Conservation (phyloP, 37 sponge, comb jelly and placozoan genomes). For the Geodia barretti region DNA sequence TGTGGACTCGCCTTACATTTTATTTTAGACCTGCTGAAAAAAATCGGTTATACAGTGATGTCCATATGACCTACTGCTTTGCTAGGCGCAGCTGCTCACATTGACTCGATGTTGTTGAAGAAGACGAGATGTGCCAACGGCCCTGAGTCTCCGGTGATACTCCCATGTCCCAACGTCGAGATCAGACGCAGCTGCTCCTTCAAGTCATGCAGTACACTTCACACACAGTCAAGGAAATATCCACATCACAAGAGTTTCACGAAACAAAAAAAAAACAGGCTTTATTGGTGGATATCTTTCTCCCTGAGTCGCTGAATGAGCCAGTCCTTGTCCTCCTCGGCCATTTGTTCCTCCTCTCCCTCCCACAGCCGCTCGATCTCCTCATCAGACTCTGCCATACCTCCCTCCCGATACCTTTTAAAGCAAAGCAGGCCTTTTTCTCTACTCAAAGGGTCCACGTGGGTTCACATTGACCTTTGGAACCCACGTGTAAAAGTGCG, state of each 20-base stretch:
- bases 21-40: too few relatives aligned
- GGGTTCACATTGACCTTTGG: background rate
- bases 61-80: background rate
- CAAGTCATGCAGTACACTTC: background rate
- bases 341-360: conserved; percentile 5
- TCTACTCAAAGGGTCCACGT: background rate
- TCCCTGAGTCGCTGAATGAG: background rate
- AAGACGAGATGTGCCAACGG: conserved; percentile 4
- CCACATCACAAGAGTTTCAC: too few relatives aligned
- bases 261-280: too few relatives aligned
- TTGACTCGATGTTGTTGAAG: conserved; percentile 6
- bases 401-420: too few relatives aligned
- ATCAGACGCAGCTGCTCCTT: conserved; percentile 3
- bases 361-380: background rate
- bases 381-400: background rate
- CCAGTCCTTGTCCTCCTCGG: background rate
- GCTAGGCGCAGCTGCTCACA: background rate
- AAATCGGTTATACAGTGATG: too few relatives aligned
- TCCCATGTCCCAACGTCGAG: background rate
- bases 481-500: background rate
- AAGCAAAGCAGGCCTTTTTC: too few relatives aligned
- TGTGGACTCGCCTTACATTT: too few relatives aligned
- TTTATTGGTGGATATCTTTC: background rate
- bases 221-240: too few relatives aligned
- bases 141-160: background rate